Evolutionary conservation across 1,140 invertebrate genomes (phyloP), one percentile per base, ranked within the genome.

Genomic region (Aphidius ervi): DNA sequence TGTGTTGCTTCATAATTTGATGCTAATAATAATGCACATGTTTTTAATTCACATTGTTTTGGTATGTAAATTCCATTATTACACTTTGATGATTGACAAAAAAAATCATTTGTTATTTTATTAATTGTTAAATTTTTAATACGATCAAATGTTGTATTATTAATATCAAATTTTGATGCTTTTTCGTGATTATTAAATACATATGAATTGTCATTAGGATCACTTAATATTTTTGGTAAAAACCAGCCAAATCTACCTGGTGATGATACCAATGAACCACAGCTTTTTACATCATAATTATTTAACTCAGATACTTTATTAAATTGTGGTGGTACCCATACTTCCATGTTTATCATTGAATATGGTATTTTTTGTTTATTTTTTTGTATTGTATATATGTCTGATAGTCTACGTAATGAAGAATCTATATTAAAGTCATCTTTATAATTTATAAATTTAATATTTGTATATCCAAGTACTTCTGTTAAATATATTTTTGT

Each of bases 221-320:
- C 67, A 5, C 71, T 68, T 46, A 85, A 66, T 61, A 73, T 62
- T 58, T 68, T 65, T 0, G 85, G 86, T 47, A 90, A 82, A 67
- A 87, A 91, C 88, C 89, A 91, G 5, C 87, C 87, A 70, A 88
- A 88, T 58, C 88, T 84, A 46, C 87, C 87, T 2, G 83, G 79
- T 31, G 23, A 31, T 31, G 23, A 31, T 31, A 31, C 4, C 4
- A 31, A 31, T 31, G 23, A 31, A 7, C 88, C 88, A 65, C 80
- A 81, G 67, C 87, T 84, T 47, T 83, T 81, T 3, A 88, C 75
- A 5, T 80, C 60, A 47, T 78, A 72, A 56, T 69, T 62, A 58
- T 71, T 66, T 65, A 81, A 31, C 63, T 77, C 23, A 46, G 73
- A 65, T 31, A 72, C 67, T 23, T 78, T 81, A 61, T 86, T 84